A percentile compares a stretch with the other conserved stretches of the same genome.
Conservation (phyloP, 2,797 vertebrate species). For the Trematomus bernacchii region DNA sequence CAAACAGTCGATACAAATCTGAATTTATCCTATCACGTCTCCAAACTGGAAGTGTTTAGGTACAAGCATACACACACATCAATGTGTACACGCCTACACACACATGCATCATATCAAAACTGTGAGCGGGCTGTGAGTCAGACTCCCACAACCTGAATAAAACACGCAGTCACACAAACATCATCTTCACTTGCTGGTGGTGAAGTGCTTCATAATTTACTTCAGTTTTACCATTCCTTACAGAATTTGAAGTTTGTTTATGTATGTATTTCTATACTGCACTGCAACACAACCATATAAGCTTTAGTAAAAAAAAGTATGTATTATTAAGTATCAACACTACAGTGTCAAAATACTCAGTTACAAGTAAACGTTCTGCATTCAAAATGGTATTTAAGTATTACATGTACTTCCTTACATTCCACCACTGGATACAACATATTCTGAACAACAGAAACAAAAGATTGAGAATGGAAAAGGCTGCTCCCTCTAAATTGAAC, state of each 20-base stretch:
- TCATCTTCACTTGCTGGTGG: background rate
- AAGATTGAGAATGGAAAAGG: too few species aligned
- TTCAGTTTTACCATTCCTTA: background rate
- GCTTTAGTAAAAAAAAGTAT: too few species aligned
- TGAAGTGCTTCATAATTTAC: background rate
- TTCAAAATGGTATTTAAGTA: too few species aligned
- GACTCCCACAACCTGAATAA: slow-evolving; percentile 34
- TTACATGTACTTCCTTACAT: background rate
- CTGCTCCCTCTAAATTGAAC: too few species aligned
- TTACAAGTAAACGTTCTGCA: too few species aligned
- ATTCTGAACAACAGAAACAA: background rate
- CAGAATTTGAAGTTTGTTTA: background rate
- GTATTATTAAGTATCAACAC: too few species aligned
- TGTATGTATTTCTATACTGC: background rate
- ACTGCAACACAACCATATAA: background rate
- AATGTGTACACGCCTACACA: slow-evolving; percentile 34
- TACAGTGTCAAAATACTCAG: too few species aligned
- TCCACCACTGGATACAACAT: background rate
- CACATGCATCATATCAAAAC: slow-evolving; percentile 22
- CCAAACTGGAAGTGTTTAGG: background rate
- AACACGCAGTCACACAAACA: slow-evolving; percentile 27
- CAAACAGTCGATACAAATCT: background rate
- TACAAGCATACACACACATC: slow-evolving; percentile 11
- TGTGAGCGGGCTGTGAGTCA: slow-evolving; percentile 45
- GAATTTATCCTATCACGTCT: background rate